These are phyloP conservation scores for Okamejei kenojei DNA, from an alignment of 2,797 vertebrate genomes.

Conservation along the genomic window DNA sequence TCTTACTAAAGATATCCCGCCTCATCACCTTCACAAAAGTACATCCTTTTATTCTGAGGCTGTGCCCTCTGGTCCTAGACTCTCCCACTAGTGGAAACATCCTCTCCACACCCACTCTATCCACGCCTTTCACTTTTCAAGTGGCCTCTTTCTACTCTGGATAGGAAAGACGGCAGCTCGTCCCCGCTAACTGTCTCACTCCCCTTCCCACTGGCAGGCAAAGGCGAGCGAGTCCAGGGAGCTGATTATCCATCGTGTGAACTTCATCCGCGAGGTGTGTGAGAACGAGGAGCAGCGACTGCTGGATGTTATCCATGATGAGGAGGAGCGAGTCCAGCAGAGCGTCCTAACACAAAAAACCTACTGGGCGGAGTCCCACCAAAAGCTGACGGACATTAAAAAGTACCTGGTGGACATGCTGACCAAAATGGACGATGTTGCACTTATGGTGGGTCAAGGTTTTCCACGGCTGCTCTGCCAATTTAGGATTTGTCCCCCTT, in stretches of 20 bases:
- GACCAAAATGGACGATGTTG: slow-evolving; percentile 68
- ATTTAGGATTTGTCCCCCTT: background rate
- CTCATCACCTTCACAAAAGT: no score
- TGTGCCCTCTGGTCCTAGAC: no score
- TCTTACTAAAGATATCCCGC: no score
- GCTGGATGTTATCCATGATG: slow-evolving; percentile 72
- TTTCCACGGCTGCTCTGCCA: background rate
- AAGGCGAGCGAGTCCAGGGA: slow-evolving; percentile 67
- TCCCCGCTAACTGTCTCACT: background rate
- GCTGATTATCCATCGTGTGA: slow-evolving; percentile 72
- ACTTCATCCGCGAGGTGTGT: slow-evolving; percentile 64
- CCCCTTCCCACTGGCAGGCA: slow-evolving; percentile 49
- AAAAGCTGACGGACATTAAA: slow-evolving; percentile 68
- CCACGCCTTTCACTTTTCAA: no score
- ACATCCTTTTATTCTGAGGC: no score
- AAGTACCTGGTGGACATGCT: slow-evolving; percentile 71
- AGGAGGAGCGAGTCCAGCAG: slow-evolving; percentile 84
- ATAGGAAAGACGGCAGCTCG: background rate
- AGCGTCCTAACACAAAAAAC: slow-evolving; percentile 80
- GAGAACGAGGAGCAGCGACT: slow-evolving; percentile 85
- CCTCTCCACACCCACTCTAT: no score
- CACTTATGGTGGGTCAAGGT: slow-evolving; percentile 68
- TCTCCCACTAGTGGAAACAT: no score
- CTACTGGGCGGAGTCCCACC: slow-evolving; percentile 75
- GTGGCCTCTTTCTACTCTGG: no score